phyloP scores from a whole-genome alignment of 2,888 invertebrate species.

The Cryptops parisi region DNA sequence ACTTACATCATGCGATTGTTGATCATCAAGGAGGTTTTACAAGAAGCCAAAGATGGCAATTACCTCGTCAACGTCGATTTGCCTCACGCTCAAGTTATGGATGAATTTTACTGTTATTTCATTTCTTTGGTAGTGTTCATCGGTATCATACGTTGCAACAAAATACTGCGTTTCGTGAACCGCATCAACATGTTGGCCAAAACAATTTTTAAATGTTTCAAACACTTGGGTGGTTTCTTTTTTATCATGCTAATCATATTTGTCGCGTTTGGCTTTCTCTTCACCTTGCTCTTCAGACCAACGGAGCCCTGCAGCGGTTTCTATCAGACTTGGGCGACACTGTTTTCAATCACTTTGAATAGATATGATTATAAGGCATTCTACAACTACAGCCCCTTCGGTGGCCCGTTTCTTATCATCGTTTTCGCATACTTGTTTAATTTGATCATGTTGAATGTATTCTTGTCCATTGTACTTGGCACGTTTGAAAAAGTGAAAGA shows the following conservation, averaged over 20 bases:
- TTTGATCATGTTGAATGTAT: conserved; percentile 26
- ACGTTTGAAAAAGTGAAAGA: conserved; percentile 26
- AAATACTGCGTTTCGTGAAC: background rate
- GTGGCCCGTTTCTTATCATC: conserved; percentile 27
- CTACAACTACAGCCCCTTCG: conserved; percentile 22
- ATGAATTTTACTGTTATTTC: background rate
- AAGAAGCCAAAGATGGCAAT: conserved; percentile 31
- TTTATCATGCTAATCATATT: background rate
- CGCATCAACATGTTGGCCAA: background rate
- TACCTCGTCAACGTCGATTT: background rate
- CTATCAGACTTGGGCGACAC: background rate
- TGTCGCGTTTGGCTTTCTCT: background rate
- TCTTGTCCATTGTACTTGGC: conserved; percentile 27
- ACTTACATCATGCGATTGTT: conserved; percentile 32
- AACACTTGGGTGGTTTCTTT: background rate
- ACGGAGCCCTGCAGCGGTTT: background rate
- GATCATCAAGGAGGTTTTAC: conserved; percentile 29
- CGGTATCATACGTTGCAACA: background rate
- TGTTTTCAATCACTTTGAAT: background rate
- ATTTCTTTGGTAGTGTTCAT: background rate
- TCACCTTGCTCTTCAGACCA: background rate
- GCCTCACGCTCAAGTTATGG: background rate
- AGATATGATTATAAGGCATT: background rate
- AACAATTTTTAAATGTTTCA: background rate
- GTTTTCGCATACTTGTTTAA: conserved; percentile 26